phyloP scores from a whole-genome alignment of 2,888 invertebrate genomes.

The Hoplodrina ambigua region DNA sequence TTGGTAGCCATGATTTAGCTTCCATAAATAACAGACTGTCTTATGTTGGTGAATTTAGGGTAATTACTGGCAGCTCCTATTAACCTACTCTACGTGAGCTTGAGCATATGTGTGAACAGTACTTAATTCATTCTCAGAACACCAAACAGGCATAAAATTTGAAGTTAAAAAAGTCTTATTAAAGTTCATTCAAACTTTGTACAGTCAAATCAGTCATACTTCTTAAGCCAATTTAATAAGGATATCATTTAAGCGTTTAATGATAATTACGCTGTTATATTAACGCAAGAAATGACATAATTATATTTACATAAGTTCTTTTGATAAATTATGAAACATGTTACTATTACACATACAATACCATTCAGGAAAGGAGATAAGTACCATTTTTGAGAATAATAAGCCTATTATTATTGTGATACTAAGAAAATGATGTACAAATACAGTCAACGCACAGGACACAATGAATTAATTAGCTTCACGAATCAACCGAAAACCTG shows the following conservation, averaged over 20 bases:
- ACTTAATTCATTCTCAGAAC: conserved; percentile 25
- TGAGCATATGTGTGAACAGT: conserved; percentile 6
- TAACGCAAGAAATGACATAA: conserved; percentile 30
- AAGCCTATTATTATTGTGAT: conserved; percentile 15
- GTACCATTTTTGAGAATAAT: conserved; percentile 37
- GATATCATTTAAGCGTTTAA: conserved; percentile 1
- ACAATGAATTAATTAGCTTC: conserved; percentile 26
- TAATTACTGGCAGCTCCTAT: conserved; percentile 54
- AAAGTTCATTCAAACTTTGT: neutral
- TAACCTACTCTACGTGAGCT: conserved; percentile 55
- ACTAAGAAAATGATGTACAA: conserved; percentile 1
- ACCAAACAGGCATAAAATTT: neutral
- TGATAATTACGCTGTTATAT: conserved; percentile 10
- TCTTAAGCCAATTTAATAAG: neutral
- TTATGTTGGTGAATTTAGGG: conserved; percentile 43
- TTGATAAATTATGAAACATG: conserved; percentile 38
- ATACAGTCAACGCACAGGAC: conserved; percentile 8
- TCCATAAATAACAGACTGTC: conserved; percentile 7
- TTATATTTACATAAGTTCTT: conserved; percentile 32
- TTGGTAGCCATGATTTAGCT: conserved; percentile 23
- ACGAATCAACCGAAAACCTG: conserved; percentile 29
- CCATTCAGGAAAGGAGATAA: conserved; percentile 40
- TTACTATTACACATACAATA: conserved; percentile 17
- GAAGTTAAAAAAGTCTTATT: neutral
- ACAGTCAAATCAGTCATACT: neutral